These are phyloP conservation scores for Argyra leucocephala DNA, from an alignment of 2,888 invertebrate genomes.

Conservation along the genomic window DNA sequence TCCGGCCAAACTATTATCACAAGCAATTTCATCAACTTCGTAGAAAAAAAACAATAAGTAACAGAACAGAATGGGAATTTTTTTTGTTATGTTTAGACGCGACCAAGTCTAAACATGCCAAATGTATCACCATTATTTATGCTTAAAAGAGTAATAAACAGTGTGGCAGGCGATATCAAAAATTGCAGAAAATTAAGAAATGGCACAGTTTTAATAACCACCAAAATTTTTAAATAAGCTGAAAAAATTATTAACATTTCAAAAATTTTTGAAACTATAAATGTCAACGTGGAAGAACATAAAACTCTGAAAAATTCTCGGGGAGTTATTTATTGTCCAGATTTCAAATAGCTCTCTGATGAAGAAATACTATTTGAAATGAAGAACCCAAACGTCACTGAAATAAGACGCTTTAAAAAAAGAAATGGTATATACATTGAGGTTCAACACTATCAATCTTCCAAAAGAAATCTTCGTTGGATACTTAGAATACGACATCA, in stretches of 20 bases:
- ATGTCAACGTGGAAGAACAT: background rate
- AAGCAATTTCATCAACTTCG: too few species aligned
- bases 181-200: background rate
- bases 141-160: background rate
- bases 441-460: background rate
- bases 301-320: background rate
- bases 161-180: background rate
- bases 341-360: background rate
- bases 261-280: background rate
- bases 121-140: background rate
- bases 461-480: background rate
- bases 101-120: background rate
- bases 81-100: background rate
- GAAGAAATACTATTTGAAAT: background rate
- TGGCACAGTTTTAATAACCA: background rate
- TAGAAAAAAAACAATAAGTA: too few species aligned
- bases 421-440: background rate
- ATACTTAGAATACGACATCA: background rate
- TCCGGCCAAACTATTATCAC: too few species aligned
- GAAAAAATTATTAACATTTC: background rate
- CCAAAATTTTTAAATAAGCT: background rate
- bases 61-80: background rate
- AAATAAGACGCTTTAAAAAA: background rate
- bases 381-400: background rate
- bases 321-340: background rate